Evolutionary conservation across 2,797 vertebrate species (phyloP).

Genomic region (Chloroceryle inda): DNA sequence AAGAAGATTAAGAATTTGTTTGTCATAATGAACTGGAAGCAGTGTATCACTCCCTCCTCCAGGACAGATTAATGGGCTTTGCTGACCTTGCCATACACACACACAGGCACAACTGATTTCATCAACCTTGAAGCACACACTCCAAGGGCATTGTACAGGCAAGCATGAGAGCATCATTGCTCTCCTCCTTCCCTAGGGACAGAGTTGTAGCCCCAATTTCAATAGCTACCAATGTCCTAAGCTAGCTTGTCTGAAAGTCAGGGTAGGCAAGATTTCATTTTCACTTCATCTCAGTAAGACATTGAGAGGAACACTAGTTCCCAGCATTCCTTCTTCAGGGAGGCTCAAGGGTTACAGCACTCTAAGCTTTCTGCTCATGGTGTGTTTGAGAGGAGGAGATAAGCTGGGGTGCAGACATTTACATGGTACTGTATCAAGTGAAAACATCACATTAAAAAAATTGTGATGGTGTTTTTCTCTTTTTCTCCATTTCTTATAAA

Average conservation of each 20-base stretch:
- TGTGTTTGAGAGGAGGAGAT: not conserved
- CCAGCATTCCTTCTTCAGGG: not conserved
- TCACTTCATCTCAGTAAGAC: not conserved
- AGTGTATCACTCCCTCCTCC: not conserved
- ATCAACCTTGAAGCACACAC: accelerated
- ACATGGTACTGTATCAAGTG: not conserved
- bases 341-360: not conserved
- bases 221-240: not conserved
- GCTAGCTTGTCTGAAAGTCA: not conserved
- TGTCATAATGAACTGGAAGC: not conserved
- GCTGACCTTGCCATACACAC: not conserved
- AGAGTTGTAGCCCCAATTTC: not conserved
- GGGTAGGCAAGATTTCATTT: not conserved
- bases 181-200: not conserved
- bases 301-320: not conserved
- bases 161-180: not conserved
- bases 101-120: not conserved
- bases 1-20: not conserved
- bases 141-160: not conserved
- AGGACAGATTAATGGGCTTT: not conserved
- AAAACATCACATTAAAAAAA: not conserved
- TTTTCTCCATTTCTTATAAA: not conserved
- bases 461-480: accelerated
- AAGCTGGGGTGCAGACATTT: not conserved
- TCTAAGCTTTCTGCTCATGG: not conserved